These are phyloP conservation scores for Sebastes goodei DNA, from an alignment of 2,797 vertebrate genomes.

Conservation along the genomic window DNA sequence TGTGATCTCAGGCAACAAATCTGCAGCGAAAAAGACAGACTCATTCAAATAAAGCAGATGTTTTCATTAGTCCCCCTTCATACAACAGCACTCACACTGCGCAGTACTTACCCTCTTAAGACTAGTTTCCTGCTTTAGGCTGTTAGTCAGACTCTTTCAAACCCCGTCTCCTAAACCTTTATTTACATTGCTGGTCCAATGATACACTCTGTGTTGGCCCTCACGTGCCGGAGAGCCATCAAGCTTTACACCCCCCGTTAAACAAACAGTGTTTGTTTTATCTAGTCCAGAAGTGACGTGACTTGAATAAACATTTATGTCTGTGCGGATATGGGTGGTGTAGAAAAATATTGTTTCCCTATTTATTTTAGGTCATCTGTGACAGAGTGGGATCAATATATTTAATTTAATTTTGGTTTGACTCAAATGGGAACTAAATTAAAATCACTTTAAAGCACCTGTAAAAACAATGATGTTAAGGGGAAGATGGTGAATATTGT, in stretches of 20 bases:
- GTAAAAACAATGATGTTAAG: not conserved
- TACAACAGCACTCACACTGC: not conserved
- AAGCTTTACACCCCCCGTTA: slow-evolving; percentile 26
- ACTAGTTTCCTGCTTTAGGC: not conserved
- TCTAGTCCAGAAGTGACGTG: slow-evolving; percentile 17
- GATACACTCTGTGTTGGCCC: slow-evolving; percentile 7
- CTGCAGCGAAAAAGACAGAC: not conserved
- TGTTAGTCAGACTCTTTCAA: not conserved
- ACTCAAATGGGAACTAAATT: not conserved
- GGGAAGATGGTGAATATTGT: not conserved
- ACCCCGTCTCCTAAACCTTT: not conserved
- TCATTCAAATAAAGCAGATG: not conserved
- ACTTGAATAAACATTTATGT: slow-evolving; percentile 36
- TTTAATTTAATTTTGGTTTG: not conserved
- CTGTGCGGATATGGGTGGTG: not conserved
- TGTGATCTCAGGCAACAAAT: not conserved
- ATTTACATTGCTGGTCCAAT: slow-evolving; percentile 28
- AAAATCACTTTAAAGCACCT: not conserved
- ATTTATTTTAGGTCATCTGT: slow-evolving; percentile 14
- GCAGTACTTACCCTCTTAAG: slow-evolving; percentile 35
- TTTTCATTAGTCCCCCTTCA: not conserved
- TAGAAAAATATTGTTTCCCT: not conserved
- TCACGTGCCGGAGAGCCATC: slow-evolving; percentile 16
- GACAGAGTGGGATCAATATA: not conserved
- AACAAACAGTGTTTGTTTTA: slow-evolving; percentile 22